Evolutionary conservation across 2,797 vertebrate species (phyloP).

Genomic region (Scolopax rusticola): DNA sequence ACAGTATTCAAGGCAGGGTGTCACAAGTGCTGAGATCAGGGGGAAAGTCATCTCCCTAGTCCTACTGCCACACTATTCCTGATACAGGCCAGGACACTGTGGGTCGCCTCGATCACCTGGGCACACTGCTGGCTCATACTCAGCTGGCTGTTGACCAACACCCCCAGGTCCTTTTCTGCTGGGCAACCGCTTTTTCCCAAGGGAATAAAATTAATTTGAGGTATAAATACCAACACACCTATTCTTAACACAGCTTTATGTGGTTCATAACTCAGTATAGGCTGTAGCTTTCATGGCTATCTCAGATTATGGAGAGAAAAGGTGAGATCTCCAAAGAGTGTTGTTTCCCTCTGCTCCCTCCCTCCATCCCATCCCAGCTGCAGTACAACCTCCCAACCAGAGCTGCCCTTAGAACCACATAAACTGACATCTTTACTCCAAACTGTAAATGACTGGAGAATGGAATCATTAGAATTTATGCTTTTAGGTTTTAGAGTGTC

Average conservation of each 20-base stretch:
- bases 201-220: not conserved
- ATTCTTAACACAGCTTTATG: not conserved
- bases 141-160: not conserved
- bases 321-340: not conserved
- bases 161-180: not conserved
- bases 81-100: too few relatives aligned
- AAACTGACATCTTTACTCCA: not conserved
- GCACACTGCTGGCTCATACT: not conserved
- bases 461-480: not conserved
- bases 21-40: too few relatives aligned
- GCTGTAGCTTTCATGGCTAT: not conserved
- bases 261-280: not conserved
- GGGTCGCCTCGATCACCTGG: too few relatives aligned
- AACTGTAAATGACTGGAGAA: not conserved
- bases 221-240: not conserved
- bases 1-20: too few relatives aligned
- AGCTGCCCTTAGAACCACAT: not conserved
- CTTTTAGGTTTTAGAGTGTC: not conserved
- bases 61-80: too few relatives aligned
- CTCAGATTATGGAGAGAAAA: not conserved
- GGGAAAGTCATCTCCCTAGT: too few relatives aligned
- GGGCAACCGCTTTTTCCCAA: not conserved
- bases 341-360: not conserved
- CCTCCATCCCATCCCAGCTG: fast-evolving
- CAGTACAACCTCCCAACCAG: not conserved